These are phyloP conservation scores for Adelges cooleyi DNA, from an alignment of 1,140 invertebrate species.

Conservation along the genomic window DNA sequence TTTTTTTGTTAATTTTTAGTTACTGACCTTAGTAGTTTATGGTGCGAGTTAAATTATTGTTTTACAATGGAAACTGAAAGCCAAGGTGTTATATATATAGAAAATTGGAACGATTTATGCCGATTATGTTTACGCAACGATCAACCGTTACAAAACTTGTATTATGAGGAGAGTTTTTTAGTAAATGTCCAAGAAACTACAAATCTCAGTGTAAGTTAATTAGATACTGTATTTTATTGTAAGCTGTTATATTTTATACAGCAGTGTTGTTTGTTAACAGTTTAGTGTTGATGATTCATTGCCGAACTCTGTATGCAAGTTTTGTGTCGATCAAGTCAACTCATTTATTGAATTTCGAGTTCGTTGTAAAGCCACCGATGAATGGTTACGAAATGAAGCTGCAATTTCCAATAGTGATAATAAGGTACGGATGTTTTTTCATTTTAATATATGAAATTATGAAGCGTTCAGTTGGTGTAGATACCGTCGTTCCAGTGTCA, in stretches of 20 bases:
- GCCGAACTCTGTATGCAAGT: conserved; percentile 10
- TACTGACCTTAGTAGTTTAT: too few relatives aligned
- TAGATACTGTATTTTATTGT: neutral
- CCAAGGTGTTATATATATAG: conserved; percentile 5
- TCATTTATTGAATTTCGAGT: conserved; percentile 12
- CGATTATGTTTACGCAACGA: conserved; percentile 17
- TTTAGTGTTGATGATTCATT: neutral
- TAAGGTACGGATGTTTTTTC: neutral
- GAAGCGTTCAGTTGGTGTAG: neutral
- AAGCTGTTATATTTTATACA: neutral
- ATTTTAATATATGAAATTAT: too few relatives aligned
- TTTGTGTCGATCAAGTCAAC: conserved; percentile 3
- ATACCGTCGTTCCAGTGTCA: conserved; percentile 19
- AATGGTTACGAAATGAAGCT: conserved; percentile 17
- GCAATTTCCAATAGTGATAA: neutral
- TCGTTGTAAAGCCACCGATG: conserved; percentile 4
- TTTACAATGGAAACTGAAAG: neutral
- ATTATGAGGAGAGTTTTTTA: neutral
- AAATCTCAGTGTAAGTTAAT: neutral
- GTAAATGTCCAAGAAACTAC: conserved; percentile 13
- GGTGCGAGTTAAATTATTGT: too few relatives aligned
- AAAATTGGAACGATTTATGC: conserved; percentile 8
- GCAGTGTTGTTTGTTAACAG: neutral
- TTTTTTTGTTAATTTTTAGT: too few relatives aligned
- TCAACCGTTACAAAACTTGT: conserved; percentile 7